A percentile compares a stretch with the other conserved stretches of the same genome.
Evolutionary conservation across 2,888 invertebrate genomes (phyloP).

Genomic region (Clivina fossor): DNA sequence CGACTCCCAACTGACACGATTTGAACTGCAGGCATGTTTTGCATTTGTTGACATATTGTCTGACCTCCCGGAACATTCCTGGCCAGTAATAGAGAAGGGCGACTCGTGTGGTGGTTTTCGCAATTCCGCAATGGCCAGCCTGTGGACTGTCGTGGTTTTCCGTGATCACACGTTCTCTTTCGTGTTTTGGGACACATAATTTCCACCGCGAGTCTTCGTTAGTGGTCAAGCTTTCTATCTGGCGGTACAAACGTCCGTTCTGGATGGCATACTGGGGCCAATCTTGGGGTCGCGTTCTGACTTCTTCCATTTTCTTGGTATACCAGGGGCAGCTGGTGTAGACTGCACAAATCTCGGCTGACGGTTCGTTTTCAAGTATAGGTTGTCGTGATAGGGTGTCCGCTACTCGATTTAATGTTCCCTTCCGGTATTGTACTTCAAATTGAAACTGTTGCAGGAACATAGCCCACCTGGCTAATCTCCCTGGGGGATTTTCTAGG

Average conservation of each 20-base stretch:
- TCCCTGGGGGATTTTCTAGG: slow-evolving; percentile 23
- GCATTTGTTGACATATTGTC: slow-evolving; percentile 40
- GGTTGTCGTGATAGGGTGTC: not conserved
- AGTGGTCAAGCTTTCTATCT: not conserved
- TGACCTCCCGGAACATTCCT: slow-evolving; percentile 40
- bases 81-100: slow-evolving; percentile 43
- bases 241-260: not conserved
- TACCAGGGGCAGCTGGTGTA: not conserved
- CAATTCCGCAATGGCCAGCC: slow-evolving; percentile 37
- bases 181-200: not conserved
- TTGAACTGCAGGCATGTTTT: slow-evolving; percentile 41
- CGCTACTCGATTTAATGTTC: not conserved
- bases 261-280: not conserved
- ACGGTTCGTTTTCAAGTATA: no score
- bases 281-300: not conserved
- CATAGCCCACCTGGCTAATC: slow-evolving; percentile 6
- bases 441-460: slow-evolving; percentile 1
- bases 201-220: not conserved
- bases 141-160: slow-evolving; percentile 16
- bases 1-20: slow-evolving; percentile 31
- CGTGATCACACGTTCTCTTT: not conserved
- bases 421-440: slow-evolving; percentile 2
- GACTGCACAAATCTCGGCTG: no score
- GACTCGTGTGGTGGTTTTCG: slow-evolving; percentile 40
- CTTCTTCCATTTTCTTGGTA: not conserved